Percentiles rank a stretch among this genome's conserved stretches.
Evolutionary conservation across 2,113 vertebrate species (phyloP).

Genomic region (Zosterops lateralis): DNA sequence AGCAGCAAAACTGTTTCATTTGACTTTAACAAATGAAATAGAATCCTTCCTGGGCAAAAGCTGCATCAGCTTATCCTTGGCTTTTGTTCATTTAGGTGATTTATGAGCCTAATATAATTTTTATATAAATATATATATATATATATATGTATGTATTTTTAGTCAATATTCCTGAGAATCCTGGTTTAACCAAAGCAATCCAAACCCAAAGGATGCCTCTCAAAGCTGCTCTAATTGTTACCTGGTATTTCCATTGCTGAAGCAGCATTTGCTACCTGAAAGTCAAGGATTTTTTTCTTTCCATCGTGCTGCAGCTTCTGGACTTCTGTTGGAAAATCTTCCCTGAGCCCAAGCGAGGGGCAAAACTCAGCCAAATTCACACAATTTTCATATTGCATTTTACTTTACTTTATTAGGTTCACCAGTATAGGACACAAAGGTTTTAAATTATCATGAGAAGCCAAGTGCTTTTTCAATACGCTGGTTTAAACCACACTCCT

Average conservation of each 20-base stretch:
- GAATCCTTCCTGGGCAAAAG: background rate
- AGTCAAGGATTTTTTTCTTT: background rate
- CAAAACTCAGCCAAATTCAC: background rate
- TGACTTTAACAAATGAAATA: background rate
- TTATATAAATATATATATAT: no score
- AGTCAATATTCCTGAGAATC: background rate
- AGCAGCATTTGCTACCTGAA: background rate
- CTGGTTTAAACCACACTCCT: background rate
- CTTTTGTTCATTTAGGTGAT: background rate
- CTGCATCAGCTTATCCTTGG: background rate
- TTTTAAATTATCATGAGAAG: background rate
- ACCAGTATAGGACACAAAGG: background rate
- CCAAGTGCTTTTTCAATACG: background rate
- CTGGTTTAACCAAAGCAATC: background rate
- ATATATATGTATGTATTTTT: background rate
- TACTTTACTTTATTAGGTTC: background rate
- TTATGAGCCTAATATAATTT: background rate
- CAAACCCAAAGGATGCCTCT: background rate
- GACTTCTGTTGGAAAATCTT: background rate
- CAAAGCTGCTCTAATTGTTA: background rate
- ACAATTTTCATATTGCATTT: background rate
- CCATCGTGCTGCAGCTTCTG: background rate
- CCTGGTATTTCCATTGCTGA: background rate
- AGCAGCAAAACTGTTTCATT: background rate
- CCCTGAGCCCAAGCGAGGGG: background rate